Percentiles rank a stretch among this genome's conserved stretches.
phyloP scores from a whole-genome alignment of 2,888 invertebrate genomes.

The Eristalinus aeneus region DNA sequence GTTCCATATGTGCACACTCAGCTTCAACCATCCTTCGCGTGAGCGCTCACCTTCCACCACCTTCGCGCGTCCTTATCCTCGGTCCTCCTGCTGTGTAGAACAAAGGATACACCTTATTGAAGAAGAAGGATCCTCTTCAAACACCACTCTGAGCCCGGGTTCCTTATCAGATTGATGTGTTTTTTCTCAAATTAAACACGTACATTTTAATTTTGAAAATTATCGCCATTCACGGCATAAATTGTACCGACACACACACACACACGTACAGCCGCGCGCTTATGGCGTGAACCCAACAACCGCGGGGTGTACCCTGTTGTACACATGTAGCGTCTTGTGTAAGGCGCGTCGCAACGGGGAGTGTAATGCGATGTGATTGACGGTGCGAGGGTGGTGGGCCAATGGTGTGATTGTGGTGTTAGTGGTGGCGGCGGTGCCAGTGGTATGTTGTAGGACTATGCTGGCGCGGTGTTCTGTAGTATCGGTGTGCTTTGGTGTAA shows the following conservation, averaged over 20 bases:
- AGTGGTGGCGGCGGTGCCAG: not conserved
- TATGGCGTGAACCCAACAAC: not conserved
- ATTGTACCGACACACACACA: conserved; percentile 51
- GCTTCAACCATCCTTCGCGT: conserved; percentile 1
- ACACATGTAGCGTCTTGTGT: not conserved
- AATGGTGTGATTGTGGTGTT: not conserved
- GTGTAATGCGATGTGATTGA: not conserved
- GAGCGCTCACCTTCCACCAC: not conserved
- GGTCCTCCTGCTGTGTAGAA: not conserved
- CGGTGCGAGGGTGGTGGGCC: not conserved
- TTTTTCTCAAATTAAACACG: conserved; percentile 71
- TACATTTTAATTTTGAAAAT: conserved; percentile 71
- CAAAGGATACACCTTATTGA: conserved; percentile 58
- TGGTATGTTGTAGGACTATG: not conserved
- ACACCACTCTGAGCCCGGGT: conserved; percentile 51
- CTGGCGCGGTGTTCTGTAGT: conserved; percentile 24
- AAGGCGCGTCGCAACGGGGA: not conserved
- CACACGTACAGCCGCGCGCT: conserved; percentile 22
- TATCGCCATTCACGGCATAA: conserved; percentile 68
- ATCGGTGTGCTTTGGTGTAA: conserved; percentile 38
- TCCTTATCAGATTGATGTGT: conserved; percentile 70
- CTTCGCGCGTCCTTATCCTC: not conserved
- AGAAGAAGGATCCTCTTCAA: conserved; percentile 57
- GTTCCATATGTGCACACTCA: conserved; percentile 43
- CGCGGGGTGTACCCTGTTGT: not conserved